These are phyloP conservation scores for Liparis tanakae DNA, from an alignment of 2,797 vertebrate species.

Conservation along the genomic window DNA sequence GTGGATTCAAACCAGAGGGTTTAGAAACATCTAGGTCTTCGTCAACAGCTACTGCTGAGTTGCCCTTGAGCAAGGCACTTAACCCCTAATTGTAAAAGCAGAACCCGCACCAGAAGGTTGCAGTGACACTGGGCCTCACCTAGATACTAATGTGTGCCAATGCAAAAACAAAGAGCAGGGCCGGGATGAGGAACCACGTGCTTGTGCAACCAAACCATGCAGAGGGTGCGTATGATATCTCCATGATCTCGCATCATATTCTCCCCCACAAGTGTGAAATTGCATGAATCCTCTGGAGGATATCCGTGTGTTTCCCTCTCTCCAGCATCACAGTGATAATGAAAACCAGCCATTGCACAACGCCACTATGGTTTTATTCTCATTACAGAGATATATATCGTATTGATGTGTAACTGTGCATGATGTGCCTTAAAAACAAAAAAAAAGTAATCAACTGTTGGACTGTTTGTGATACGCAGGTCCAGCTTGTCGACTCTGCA, in stretches of 20 bases:
- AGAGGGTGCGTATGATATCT: slow-evolving; percentile 44
- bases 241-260: slow-evolving; percentile 15
- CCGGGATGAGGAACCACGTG: background rate
- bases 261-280: slow-evolving; percentile 2
- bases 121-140: slow-evolving; percentile 27
- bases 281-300: slow-evolving; percentile 22
- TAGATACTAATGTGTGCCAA: slow-evolving; percentile 22
- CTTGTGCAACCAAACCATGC: slow-evolving; percentile 25
- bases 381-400: slow-evolving; percentile 28
- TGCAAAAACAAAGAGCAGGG: slow-evolving; percentile 37
- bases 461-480: slow-evolving; percentile 33
- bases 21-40: slow-evolving; percentile 30
- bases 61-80: slow-evolving; percentile 64
- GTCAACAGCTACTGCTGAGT: slow-evolving; percentile 37
- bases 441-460: slow-evolving; percentile 11
- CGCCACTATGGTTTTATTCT: slow-evolving; percentile 46
- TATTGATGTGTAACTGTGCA: slow-evolving; percentile 4
- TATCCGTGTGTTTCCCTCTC: slow-evolving; percentile 44
- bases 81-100: slow-evolving; percentile 38
- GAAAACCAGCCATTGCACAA: slow-evolving; percentile 51
- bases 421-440: slow-evolving; percentile 44
- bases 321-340: slow-evolving; percentile 66
- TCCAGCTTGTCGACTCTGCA: slow-evolving; percentile 15
- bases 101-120: slow-evolving; percentile 30
- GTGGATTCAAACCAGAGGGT: slow-evolving; percentile 16